Evolutionary conservation across 1,140 invertebrate genomes (phyloP), one percentile per base, ranked within the genome.

Genomic region (Halesus radiatus): DNA sequence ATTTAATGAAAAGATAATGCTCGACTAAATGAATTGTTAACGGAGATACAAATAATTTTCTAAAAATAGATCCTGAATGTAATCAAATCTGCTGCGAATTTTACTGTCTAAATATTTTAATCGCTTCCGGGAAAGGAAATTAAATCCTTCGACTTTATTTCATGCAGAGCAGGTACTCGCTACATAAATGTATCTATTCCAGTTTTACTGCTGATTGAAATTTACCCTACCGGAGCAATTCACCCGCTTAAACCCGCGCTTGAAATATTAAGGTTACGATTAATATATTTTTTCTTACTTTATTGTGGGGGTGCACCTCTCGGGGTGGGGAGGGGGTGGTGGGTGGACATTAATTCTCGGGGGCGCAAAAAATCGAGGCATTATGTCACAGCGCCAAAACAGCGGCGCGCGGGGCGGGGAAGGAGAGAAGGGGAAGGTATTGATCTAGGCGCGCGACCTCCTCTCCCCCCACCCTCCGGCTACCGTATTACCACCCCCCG

Each of bases 361-460:
- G 74, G 74, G 62, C 23, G 60, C 56, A 78, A 78, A 82, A 82
- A 82, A 82, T 82, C 73, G 78, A 76, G 81, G 81, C 75, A 80
- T 82, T 82, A 88, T 89, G 88, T 87, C 83, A 86, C 87, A 85
- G 52, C 70, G 50, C 70, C 50, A 54, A 74, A 74, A 74, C 70
- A 72, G 32, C 10, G 53, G 70, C 22, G 50, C 10, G 50, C 32
- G 70, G 70, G 50, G 50, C 84, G 86, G 85, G 85, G 87, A 85
- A 86, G 86, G 87, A 86, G 86, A 85, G 88, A 87, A 85, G 86
- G 86, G 87, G 86, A 84, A 85, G 86, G 88, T 89, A 89, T 90
- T 89, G 89, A 90, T 89, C 88, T 90, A 87, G 85, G 84, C 86
- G 81, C 84, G 83, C 82, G 76, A 72, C 84, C 78, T 62, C 76